phyloP scores from a whole-genome alignment of 2,113 vertebrate genomes.

The Guaruba guarouba region DNA sequence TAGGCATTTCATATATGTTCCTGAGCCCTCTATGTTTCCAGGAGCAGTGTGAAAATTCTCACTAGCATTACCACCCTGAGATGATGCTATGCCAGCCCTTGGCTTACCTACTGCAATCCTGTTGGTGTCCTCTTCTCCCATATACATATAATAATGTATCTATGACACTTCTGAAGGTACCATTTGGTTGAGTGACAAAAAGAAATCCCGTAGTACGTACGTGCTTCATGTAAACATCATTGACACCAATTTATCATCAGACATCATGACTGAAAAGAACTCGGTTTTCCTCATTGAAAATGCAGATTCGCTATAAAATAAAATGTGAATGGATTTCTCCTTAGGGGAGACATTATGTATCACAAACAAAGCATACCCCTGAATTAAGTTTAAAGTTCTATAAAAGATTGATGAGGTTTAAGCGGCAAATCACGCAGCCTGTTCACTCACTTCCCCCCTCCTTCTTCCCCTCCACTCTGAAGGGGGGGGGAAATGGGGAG shows the following conservation, averaged over 20 bases:
- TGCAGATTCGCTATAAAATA: not conserved
- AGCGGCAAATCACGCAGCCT: no score
- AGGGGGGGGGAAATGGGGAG: no score
- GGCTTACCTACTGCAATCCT: not conserved
- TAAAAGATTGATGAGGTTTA: not conserved
- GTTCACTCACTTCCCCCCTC: no score
- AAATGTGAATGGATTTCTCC: not conserved
- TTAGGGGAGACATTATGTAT: not conserved
- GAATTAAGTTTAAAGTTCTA: not conserved
- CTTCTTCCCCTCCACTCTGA: no score
- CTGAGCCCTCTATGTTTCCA: not conserved
- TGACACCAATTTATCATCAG: not conserved
- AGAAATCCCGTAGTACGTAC: not conserved
- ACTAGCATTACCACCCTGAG: no score
- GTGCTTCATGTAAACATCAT: not conserved
- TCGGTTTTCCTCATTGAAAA: not conserved
- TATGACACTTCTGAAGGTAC: not conserved
- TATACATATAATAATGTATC: not conserved
- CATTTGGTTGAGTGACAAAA: not conserved
- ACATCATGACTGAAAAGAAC: not conserved
- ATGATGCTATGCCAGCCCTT: not conserved
- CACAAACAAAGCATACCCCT: not conserved
- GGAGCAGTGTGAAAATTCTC: not conserved
- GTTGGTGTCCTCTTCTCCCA: no score
- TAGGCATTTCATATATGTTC: accelerated